Evolutionary conservation across 2,797 vertebrate genomes (phyloP).

Genomic region (Intellagama lesueurii): DNA sequence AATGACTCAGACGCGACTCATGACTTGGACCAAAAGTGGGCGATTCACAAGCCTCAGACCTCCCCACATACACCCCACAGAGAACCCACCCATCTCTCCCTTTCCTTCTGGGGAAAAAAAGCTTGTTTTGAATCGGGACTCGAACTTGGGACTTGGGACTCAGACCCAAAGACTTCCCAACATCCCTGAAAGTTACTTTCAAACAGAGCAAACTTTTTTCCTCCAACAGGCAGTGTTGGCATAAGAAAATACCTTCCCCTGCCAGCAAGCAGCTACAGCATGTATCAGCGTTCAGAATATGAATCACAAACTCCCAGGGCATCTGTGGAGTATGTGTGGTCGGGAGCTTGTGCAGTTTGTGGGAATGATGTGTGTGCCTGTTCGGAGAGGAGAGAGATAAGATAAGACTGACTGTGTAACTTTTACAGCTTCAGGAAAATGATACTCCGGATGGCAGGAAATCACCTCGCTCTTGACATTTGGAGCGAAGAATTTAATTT

Average conservation of each 20-base stretch:
- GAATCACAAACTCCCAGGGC: conserved; percentile 74
- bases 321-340: conserved; percentile 52
- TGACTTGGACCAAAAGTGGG: too few species aligned
- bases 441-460: conserved; percentile 66
- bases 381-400: conserved; percentile 54
- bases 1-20: too few species aligned
- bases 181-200: conserved; percentile 42
- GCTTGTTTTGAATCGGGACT: too few species aligned
- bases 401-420: conserved; percentile 70
- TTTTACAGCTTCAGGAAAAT: conserved; percentile 71
- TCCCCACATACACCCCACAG: too few species aligned
- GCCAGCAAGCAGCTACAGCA: conserved; percentile 67
- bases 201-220: conserved; percentile 79
- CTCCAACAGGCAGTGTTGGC: conserved; percentile 72
- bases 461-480: conserved; percentile 73
- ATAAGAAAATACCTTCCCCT: conserved; percentile 64
- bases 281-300: conserved; percentile 69
- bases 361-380: background rate
- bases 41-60: too few species aligned
- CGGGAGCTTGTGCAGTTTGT: background rate
- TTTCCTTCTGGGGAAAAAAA: too few species aligned
- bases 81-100: too few species aligned
- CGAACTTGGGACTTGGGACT: too few species aligned
- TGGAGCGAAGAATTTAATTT: conserved; percentile 75
- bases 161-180: too few species aligned